phyloP scores from a whole-genome alignment of 2,797 vertebrate species.

The Tapirus indicus region DNA sequence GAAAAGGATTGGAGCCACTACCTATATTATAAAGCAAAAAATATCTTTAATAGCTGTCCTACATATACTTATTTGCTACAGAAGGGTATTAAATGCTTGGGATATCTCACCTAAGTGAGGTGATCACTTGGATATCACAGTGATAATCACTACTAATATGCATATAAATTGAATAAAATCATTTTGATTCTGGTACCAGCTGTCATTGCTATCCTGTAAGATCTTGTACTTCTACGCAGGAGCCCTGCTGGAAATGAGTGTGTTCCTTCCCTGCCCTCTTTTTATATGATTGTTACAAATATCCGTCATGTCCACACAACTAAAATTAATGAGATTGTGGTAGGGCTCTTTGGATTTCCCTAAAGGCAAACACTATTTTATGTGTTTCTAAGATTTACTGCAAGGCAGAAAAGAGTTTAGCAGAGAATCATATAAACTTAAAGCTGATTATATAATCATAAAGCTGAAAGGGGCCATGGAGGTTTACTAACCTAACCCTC shows the following conservation, averaged over 20 bases:
- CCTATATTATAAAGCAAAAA: conserved; percentile 87
- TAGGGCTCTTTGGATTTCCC: not conserved
- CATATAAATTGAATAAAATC: not conserved
- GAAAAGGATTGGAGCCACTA: conserved; percentile 98
- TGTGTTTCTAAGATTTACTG: conserved; percentile 38
- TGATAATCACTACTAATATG: not conserved
- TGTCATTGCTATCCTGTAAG: not conserved
- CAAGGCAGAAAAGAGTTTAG: conserved; percentile 31
- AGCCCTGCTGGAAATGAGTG: conserved; percentile 5
- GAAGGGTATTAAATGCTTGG: not conserved
- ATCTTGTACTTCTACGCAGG: not conserved
- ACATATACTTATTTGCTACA: not conserved
- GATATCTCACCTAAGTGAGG: conserved; percentile 23
- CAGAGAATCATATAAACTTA: not conserved
- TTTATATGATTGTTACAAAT: conserved; percentile 28
- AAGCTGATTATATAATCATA: not conserved
- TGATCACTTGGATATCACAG: not conserved
- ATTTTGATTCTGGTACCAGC: conserved; percentile 8
- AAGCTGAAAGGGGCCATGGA: not conserved
- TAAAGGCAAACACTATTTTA: conserved; percentile 3
- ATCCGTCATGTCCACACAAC: not conserved
- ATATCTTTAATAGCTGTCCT: not conserved
- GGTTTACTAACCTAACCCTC: conserved; percentile 19
- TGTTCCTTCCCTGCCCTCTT: not conserved
- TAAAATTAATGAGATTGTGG: conserved; percentile 3